Evolutionary conservation across 92 coral and sea anemone genomes (phyloP).

Genomic region (Parazoanthus atlanticus): DNA sequence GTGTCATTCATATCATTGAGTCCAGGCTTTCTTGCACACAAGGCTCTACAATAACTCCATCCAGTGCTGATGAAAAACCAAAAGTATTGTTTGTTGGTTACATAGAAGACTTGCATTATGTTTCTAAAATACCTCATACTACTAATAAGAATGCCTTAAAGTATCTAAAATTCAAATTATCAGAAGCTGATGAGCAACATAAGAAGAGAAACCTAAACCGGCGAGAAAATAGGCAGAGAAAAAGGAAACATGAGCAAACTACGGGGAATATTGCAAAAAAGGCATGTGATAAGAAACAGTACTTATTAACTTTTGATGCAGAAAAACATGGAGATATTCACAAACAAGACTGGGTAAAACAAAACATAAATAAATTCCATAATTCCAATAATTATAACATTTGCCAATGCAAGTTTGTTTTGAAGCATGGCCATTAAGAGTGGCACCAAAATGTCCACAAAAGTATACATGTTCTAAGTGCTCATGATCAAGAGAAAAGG

Average conservation of each 20-base stretch:
- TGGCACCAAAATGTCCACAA: background rate
- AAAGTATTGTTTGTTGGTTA: constrained; percentile 38
- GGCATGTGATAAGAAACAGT: background rate
- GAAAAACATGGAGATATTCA: constrained; percentile 26
- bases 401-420: constrained; percentile 43
- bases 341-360: constrained; percentile 53
- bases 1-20: constrained; percentile 37
- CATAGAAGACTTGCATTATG: constrained; percentile 46
- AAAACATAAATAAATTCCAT: constrained; percentile 43
- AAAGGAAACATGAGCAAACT: background rate
- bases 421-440: constrained; percentile 50
- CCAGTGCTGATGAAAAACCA: constrained; percentile 17
- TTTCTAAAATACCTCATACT: constrained; percentile 18
- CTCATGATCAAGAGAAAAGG: constrained; percentile 41
- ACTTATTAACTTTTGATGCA: constrained; percentile 42
- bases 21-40: constrained; percentile 44
- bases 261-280: background rate
- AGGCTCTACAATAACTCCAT: constrained; percentile 43
- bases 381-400: constrained; percentile 29
- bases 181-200: constrained; percentile 14
- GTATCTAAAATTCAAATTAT: constrained; percentile 21
- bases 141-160: background rate
- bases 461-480: constrained; percentile 43
- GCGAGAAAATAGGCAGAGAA: background rate
- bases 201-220: background rate